Evolutionary conservation across 2,888 invertebrate species (phyloP), one percentile per base, ranked within the genome.

Genomic region (Gryllus longicercus): DNA sequence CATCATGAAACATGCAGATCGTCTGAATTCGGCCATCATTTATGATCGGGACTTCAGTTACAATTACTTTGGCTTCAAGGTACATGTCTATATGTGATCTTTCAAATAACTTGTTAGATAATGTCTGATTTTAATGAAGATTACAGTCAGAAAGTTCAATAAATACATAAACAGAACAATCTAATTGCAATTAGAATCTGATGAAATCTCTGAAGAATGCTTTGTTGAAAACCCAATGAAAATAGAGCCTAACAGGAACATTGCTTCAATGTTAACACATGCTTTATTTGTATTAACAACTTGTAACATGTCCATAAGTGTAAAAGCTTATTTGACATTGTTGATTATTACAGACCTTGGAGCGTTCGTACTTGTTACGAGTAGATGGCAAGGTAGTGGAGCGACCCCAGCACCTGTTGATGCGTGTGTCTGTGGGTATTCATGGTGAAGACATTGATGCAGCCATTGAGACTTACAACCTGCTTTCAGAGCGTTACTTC

Each of bases 31-130:
- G 0, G 94, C 97, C 25, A 97, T 99, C 84, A 96, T 98, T 75
- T 98, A 99, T 87, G 97, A 98, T 86, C 91, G 99, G 84, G 99
- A 99, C 88, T 99, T 96, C 87, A 93, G 92, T 81, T 99, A 98
- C 88, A 98, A 97, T 86, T 99, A 97, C 86, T 99, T 99, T 90
- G 99, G 99, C n/a, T 99, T 99, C 86, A 99, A 98, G 88, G 88
- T 87, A 84, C 51, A 74, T 78, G n/a, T 8, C 5, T 8, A 38
- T 38, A 38, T 8, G 38, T 8, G 8, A 38, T 38, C 38, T 38
- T 38, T 38, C 38, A 38, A 38, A 38, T 38, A 38, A 38, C 38
- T 38, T 8, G 5, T 38, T 38, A 38, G 38, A 38, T 38, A 38
- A 38, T 8, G 8, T 38, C 38, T 8, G 1, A 38, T 38, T 38